phyloP scores from a whole-genome alignment of 2,113 vertebrate genomes.

The Scalopus aquaticus region DNA sequence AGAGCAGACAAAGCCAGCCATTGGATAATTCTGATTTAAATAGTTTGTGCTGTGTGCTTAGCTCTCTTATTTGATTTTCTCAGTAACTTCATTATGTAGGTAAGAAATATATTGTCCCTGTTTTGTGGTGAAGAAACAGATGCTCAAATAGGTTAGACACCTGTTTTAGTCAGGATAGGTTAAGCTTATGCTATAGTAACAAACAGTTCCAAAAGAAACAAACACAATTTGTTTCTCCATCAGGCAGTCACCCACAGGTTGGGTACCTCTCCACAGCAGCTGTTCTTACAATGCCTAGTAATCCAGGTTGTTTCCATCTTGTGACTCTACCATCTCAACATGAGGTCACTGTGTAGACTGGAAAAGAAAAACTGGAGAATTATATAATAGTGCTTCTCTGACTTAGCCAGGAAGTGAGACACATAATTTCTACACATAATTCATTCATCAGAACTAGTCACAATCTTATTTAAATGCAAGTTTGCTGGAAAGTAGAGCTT shows the following conservation, averaged over 20 bases:
- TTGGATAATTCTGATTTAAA: background rate
- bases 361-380: background rate
- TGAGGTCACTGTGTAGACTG: background rate
- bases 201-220: slow-evolving; percentile 6
- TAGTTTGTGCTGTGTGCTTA: background rate
- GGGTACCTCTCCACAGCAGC: background rate
- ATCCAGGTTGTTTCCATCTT: background rate
- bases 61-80: slow-evolving; percentile 9
- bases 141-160: background rate
- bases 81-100: slow-evolving; percentile 1
- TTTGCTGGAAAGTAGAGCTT: slow-evolving; percentile 11
- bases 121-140: slow-evolving; percentile 2
- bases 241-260: background rate
- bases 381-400: background rate
- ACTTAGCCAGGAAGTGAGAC: background rate
- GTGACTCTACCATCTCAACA: background rate
- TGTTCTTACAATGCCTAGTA: background rate
- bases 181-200: background rate
- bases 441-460: slow-evolving; percentile 3
- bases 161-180: slow-evolving; percentile 3
- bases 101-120: slow-evolving; percentile 5
- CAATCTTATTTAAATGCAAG: background rate
- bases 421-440: background rate
- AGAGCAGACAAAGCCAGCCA: background rate
- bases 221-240: background rate